Conservation (phyloP, 1,140 invertebrate species). For the Papilio helenus region DNA sequence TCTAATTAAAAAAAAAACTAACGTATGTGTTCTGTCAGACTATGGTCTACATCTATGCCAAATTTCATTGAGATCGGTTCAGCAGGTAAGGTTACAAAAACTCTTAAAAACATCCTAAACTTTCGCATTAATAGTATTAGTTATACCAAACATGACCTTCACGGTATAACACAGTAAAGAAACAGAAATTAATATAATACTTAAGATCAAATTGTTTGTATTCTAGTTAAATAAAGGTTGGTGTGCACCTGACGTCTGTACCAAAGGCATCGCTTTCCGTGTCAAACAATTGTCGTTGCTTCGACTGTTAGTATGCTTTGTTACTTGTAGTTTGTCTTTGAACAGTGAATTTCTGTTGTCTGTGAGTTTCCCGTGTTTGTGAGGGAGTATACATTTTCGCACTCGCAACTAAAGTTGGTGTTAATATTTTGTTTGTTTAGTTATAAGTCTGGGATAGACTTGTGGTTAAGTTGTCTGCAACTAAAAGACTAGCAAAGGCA, state of each 20-base stretch:
- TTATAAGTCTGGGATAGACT: not conserved
- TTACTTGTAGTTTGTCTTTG: conserved; percentile 13
- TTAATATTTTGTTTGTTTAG: not conserved
- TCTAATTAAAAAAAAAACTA: too few species aligned
- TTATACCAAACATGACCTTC: too few species aligned
- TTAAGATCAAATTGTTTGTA: not conserved
- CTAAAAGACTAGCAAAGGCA: not conserved
- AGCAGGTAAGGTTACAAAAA: not conserved
- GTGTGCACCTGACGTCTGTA: not conserved
- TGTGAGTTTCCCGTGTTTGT: conserved; percentile 1
- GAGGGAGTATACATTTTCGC: not conserved
- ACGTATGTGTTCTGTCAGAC: too few species aligned
- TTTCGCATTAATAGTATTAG: too few species aligned
- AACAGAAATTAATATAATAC: not conserved
- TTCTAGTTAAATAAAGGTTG: not conserved
- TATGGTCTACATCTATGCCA: too few species aligned
- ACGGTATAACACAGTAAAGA: not conserved
- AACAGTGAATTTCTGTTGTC: conserved; percentile 8
- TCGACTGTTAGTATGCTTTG: conserved; percentile 2
- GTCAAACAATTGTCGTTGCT: conserved; percentile 14
- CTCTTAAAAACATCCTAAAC: not conserved
- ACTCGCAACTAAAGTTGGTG: not conserved
- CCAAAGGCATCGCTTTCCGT: conserved; percentile 6
- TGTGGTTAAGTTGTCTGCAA: not conserved
- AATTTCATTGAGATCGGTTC: too few species aligned